A percentile compares a stretch with the other conserved stretches of the same genome.
phyloP scores from a whole-genome alignment of 2,888 invertebrate species.

The Orchesellides sinensis region DNA sequence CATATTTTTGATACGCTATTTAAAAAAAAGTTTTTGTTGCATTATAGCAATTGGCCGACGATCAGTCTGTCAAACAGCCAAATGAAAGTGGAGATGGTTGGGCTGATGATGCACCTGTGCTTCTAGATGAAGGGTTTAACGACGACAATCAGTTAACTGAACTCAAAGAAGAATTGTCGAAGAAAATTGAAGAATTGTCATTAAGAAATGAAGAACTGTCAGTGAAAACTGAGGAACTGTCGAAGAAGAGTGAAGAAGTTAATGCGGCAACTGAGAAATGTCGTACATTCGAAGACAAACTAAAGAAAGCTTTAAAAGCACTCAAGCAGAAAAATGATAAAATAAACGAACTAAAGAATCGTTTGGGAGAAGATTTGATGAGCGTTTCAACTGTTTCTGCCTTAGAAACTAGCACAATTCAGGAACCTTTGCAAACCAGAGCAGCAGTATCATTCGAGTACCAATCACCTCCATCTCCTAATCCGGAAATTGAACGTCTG shows the following conservation, averaged over 20 bases:
- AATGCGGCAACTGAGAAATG: slow-evolving; percentile 12
- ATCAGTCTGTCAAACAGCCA: neutral
- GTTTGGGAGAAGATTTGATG: slow-evolving; percentile 82
- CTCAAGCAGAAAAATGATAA: slow-evolving; percentile 86
- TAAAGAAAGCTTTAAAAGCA: slow-evolving; percentile 85
- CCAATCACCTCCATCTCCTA: neutral
- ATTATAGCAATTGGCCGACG: neutral
- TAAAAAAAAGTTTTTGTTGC: neutral
- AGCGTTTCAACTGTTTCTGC: slow-evolving; percentile 25
- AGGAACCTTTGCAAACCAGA: slow-evolving; percentile 18
- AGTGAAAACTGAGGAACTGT: slow-evolving; percentile 77
- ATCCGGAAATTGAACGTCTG: slow-evolving; percentile 18
- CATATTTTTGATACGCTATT: neutral
- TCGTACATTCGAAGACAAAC: slow-evolving; percentile 78
- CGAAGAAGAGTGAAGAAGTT: slow-evolving; percentile 29
- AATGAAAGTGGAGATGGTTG: slow-evolving; percentile 43
- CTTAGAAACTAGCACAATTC: slow-evolving; percentile 22
- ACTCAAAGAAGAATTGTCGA: slow-evolving; percentile 76
- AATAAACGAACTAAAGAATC: slow-evolving; percentile 88
- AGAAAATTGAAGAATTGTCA: no score
- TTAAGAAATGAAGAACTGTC: slow-evolving; percentile 74
- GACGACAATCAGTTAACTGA: slow-evolving; percentile 68
- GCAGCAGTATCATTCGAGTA: no score
- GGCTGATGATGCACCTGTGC: slow-evolving; percentile 78
- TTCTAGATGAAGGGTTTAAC: slow-evolving; percentile 65